A percentile compares a stretch with the other conserved stretches of the same genome.
phyloP scores from a whole-genome alignment of 1,140 invertebrate genomes.

The Hyles euphorbiae region DNA sequence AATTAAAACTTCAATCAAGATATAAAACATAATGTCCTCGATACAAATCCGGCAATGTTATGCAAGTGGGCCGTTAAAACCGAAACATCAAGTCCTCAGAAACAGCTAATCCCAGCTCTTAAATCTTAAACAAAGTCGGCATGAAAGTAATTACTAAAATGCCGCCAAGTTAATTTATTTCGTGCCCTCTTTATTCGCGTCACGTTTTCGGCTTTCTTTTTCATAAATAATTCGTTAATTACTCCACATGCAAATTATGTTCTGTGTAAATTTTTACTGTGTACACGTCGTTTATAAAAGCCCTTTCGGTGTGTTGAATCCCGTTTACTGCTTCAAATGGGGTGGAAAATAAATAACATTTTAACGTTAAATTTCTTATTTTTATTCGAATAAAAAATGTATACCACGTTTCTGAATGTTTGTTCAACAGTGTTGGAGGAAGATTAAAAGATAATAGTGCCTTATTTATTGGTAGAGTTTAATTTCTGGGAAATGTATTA shows the following conservation, averaged over 20 bases:
- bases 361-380: not conserved
- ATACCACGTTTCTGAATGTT: too few species aligned
- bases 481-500: too few species aligned
- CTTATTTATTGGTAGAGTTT: too few species aligned
- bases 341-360: not conserved
- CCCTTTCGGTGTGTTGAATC: not conserved
- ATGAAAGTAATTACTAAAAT: slow-evolving; percentile 32
- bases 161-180: slow-evolving; percentile 41
- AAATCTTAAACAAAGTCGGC: slow-evolving; percentile 7
- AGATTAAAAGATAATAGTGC: too few species aligned
- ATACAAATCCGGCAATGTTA: too few species aligned
- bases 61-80: too few species aligned
- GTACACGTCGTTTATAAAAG: slow-evolving; percentile 5
- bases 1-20: too few species aligned
- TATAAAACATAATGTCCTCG: too few species aligned
- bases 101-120: not conserved
- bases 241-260: slow-evolving; percentile 22
- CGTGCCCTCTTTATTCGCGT: slow-evolving; percentile 30
- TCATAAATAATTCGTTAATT: slow-evolving; percentile 24
- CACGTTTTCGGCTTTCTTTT: slow-evolving; percentile 31
- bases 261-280: slow-evolving; percentile 8
- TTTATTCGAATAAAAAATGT: too few species aligned
- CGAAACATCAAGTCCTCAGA: not conserved
- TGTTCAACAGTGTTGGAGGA: too few species aligned
- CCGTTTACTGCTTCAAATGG: not conserved